Evolutionary conservation across 1,140 invertebrate species (phyloP), one percentile per base, ranked within the genome.

Genomic region (Cheumatopsyche charites): DNA sequence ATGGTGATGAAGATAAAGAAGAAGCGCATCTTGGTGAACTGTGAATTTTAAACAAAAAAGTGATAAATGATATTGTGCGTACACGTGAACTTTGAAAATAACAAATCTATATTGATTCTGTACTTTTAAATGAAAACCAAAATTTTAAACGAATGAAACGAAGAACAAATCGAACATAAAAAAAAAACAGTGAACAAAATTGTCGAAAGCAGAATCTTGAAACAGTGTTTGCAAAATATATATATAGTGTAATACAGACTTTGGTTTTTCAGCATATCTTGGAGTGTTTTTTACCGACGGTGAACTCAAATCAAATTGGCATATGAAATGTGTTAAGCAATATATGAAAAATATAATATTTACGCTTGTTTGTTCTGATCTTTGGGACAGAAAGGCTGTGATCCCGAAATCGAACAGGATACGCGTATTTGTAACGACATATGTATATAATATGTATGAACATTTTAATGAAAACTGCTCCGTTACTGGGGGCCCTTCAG

Each of bases 11-110:
- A n/a, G n/a, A n/a, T 43, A n/a, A 41, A n/a, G 26, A 58, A 58
- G 55, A 58, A 58, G 47, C n/a, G 62, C 62, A 63, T 63, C 29
- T 42, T 63, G 58, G 62, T 63, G 29, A 63, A 63, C 62, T 58
- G 55, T 58, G 62, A 23, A 23, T 42, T 29, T 62, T n/a, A 49
- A n/a, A n/a, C n/a, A 21, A 21, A 58, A 63, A 63, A 63, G 62
- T 63, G 55, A 58, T 63, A 43, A 42, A 23, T 42, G 11, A 15
- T 49, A 29, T 17, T 63, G 62, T 63, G 55, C 55, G 55, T 23
- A 58, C n/a, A 58, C 25, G 19, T 62, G 58, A 25, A 62, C 58
- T 63, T 41, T 15, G 12, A 42, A 19, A 63, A 63, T n/a, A n/a
- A n/a, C n/a, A n/a, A n/a, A n/a, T n/a, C n/a, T n/a, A 36, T 36